Evolutionary conservation across 2,888 invertebrate species (phyloP), one percentile per base, ranked within the genome.

Genomic region (Mantis religiosa): DNA sequence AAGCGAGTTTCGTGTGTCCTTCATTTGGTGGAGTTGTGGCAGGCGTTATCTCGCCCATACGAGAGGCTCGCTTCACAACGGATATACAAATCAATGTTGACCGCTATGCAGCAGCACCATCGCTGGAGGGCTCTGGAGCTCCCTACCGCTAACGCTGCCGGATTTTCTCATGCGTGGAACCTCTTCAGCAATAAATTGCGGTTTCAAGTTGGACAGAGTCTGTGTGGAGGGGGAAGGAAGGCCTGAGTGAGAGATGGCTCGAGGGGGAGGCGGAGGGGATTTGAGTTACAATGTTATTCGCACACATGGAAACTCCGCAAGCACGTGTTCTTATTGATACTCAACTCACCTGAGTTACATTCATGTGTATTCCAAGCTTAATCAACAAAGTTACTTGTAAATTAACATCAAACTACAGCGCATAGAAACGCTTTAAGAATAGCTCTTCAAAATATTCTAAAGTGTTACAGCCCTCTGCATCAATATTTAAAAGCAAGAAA

Each of bases 171-270:
- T 84, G 84, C 84, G 41, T 34, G 34, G n/a, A 54, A 54, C 47
- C 85, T 85, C 85, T 85, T 85, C 41, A 28, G 85, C 47, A 47
- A 85, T 85, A 85, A 85, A 85, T 85, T 85, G 85, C 47, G 85
- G 85, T 85, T 28, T 47, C 47, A 47, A 47, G 34, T 84, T 84
- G 34, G 34, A 84, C 84, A 25, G 41, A 41, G 34, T 84, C 20
- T 84, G 84, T 34, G 54, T 71, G 54, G 54, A 71, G 54, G 54
- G 54, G 54, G 54, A 25, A 71, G 54, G 20, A 25, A 71, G 54
- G 54, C 25, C 20, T 71, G 54, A 71, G 54, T 71, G 54, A 71
- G 54, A 71, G 54, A 71, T 71, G 54, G 54, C 54, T 20, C 20
- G 54, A 71, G 54, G 54, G 54, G 41, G 54, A 71, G 25, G 54